A percentile compares a stretch with the other conserved stretches of the same genome.
Evolutionary conservation across 2,888 invertebrate genomes (phyloP).

Genomic region (Cylindroiulus punctatus): DNA sequence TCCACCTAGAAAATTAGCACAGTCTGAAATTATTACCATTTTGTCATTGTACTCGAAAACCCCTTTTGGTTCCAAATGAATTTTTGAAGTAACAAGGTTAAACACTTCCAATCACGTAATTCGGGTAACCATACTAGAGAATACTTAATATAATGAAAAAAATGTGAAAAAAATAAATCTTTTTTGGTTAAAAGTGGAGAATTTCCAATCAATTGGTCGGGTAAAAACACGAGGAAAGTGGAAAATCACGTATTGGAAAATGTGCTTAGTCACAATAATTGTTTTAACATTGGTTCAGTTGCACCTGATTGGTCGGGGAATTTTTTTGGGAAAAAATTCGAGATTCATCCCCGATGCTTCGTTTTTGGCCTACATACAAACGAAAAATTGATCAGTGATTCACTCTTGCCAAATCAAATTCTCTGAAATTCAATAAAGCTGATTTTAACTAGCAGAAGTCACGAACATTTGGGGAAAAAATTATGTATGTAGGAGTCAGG

Average conservation of each 20-base stretch:
- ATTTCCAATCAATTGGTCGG: not conserved
- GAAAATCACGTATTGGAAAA: slow-evolving; percentile 13
- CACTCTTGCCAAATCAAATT: not conserved
- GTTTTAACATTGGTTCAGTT: slow-evolving; percentile 22
- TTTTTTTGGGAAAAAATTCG: not conserved
- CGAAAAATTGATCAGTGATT: not conserved
- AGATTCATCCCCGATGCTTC: not conserved
- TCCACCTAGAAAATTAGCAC: slow-evolving; percentile 25
- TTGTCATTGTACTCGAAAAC: slow-evolving; percentile 35
- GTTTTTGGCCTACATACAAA: not conserved
- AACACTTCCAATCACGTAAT: slow-evolving; percentile 11
- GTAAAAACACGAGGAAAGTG: not conserved
- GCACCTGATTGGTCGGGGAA: not conserved
- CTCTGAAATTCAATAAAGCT: not conserved
- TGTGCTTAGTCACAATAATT: slow-evolving; percentile 38
- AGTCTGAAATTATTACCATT: slow-evolving; percentile 3
- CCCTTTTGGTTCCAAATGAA: slow-evolving; percentile 9
- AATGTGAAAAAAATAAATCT: not conserved
- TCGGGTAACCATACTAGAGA: not conserved
- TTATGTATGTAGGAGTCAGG: too few species aligned
- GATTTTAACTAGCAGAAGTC: too few species aligned
- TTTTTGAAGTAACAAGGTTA: slow-evolving; percentile 40
- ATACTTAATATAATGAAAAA: not conserved
- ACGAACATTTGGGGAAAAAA: too few species aligned
- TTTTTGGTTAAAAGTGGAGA: not conserved